Evolutionary conservation across 2,888 invertebrate genomes (phyloP).

Genomic region (Chorisops tibialis): DNA sequence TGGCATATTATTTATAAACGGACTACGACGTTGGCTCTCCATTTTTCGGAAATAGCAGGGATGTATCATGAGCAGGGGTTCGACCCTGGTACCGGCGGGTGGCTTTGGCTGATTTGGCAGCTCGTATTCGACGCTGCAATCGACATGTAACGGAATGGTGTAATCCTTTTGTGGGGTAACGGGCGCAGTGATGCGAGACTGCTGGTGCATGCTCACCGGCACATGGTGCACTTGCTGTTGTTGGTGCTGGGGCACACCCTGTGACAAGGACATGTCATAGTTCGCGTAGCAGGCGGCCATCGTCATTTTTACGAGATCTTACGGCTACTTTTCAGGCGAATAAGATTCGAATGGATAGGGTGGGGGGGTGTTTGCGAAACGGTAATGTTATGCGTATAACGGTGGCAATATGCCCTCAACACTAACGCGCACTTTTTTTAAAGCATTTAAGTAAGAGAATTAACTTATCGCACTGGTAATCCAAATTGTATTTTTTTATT

Average conservation of each 20-base stretch:
- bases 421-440: too few species aligned
- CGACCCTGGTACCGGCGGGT: conserved; percentile 76
- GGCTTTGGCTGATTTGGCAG: conserved; percentile 85
- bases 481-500: not conserved
- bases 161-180: conserved; percentile 68
- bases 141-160: conserved; percentile 82
- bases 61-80: conserved; percentile 85
- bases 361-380: too few species aligned
- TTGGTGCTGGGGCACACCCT: conserved; percentile 43
- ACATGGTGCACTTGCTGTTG: conserved; percentile 39
- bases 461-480: conserved; percentile 22
- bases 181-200: conserved; percentile 39
- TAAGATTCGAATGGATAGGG: too few species aligned
- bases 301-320: conserved; percentile 43
- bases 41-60: conserved; percentile 85
- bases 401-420: too few species aligned
- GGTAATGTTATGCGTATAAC: too few species aligned
- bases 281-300: conserved; percentile 53
- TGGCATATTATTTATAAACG: conserved; percentile 80
- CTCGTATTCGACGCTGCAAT: conserved; percentile 89
- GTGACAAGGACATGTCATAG: conserved; percentile 49
- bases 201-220: conserved; percentile 25
- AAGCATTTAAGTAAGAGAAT: not conserved
- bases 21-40: conserved; percentile 77
- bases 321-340: too few species aligned